Conservation (phyloP, 1,140 invertebrate species). For the Dinoponera quadriceps region DNA sequence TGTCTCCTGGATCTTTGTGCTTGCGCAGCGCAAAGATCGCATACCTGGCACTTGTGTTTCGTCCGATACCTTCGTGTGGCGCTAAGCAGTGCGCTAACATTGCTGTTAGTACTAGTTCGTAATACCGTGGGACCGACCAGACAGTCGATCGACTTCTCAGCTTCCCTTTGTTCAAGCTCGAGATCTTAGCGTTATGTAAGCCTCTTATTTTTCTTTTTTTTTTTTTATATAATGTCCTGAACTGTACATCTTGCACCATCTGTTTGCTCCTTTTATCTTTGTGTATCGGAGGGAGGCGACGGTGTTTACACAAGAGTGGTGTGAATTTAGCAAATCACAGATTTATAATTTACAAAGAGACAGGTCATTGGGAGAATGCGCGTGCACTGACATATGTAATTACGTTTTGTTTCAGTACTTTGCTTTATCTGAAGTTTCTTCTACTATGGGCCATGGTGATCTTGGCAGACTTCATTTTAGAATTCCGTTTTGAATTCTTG, state of each 20-base stretch:
- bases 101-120: background rate
- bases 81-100: too few species aligned
- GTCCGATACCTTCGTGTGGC: too few species aligned
- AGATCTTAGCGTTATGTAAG: conserved; percentile 45
- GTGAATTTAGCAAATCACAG: too few species aligned
- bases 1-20: background rate
- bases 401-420: conserved; percentile 91
- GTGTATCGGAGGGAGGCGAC: too few species aligned
- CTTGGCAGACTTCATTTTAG: conserved; percentile 98
- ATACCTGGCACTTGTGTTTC: too few species aligned
- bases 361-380: background rate
- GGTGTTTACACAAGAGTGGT: too few species aligned
- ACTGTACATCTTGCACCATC: background rate
- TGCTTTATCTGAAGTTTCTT: conserved; percentile 98
- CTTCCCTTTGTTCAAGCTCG: too few species aligned
- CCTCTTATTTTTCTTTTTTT: background rate
- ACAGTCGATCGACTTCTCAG: background rate
- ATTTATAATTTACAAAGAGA: too few species aligned
- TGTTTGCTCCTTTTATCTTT: background rate
- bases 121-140: background rate
- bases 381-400: background rate
- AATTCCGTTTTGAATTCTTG: conserved; percentile 99
- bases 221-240: background rate
- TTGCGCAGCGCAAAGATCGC: background rate
- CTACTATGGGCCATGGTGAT: conserved; percentile 98